A percentile compares a stretch with the other conserved stretches of the same genome.
Conservation (phyloP, 2,797 vertebrate species). For the Diceros bicornis region DNA sequence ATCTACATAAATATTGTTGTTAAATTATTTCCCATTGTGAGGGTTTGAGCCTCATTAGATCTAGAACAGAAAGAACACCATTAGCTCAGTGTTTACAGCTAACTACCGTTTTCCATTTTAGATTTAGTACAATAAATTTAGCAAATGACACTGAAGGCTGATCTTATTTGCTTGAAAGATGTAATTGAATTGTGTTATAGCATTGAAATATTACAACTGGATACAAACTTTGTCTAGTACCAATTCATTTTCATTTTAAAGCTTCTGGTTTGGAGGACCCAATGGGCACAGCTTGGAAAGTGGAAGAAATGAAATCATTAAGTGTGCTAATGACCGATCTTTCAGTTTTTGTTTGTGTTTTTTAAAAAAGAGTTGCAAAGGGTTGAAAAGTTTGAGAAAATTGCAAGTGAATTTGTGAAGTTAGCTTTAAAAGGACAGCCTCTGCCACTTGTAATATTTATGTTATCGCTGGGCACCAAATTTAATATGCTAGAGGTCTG, state of each 20-base stretch:
- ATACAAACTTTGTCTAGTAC: constrained; percentile 52
- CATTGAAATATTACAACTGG: constrained; percentile 62
- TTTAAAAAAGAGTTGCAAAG: not conserved
- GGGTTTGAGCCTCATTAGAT: constrained; percentile 59
- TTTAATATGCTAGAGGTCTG: constrained; percentile 66
- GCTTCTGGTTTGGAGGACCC: not conserved
- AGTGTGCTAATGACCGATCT: not conserved
- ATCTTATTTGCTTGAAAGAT: constrained; percentile 58
- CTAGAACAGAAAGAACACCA: constrained; percentile 35
- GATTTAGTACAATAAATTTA: constrained; percentile 61
- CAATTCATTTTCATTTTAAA: constrained; percentile 38
- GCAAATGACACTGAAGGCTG: constrained; percentile 59
- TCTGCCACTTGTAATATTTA: constrained; percentile 46
- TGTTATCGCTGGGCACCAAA: constrained; percentile 37
- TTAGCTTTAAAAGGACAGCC: constrained; percentile 64
- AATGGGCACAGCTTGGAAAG: not conserved
- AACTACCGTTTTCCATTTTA: constrained; percentile 69
- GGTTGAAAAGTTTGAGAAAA: constrained; percentile 63
- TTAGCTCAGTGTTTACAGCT: constrained; percentile 62
- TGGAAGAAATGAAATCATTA: not conserved
- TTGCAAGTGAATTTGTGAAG: constrained; percentile 40
- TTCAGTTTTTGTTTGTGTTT: not conserved
- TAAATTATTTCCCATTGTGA: constrained; percentile 66
- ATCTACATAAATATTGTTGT: constrained; percentile 67
- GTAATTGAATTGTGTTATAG: constrained; percentile 38